A percentile compares a stretch with the other conserved stretches of the same genome.
Evolutionary conservation across 35 echinoderm and acorn worm species (phyloP).

Genomic region (Acanthaster planci): DNA sequence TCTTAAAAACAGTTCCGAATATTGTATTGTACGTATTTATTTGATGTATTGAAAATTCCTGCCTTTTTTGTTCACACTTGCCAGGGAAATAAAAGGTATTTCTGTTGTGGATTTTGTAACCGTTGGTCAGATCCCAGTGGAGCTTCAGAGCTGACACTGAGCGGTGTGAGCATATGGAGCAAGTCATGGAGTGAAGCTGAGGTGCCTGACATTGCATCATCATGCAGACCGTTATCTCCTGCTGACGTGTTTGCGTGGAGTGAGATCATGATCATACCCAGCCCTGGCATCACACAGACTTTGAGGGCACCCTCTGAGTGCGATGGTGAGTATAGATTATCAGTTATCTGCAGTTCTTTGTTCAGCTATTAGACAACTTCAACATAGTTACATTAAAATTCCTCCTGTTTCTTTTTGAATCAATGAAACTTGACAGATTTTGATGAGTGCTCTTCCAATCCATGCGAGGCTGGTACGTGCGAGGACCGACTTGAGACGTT

Average conservation of each 20-base stretch:
- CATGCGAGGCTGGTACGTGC: background rate
- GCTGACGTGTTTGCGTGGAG: conserved; percentile 16
- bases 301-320: conserved; percentile 1
- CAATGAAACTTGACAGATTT: conserved; percentile 22
- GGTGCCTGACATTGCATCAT: conserved; percentile 14
- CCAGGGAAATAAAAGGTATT: too few species aligned
- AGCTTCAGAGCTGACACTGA: background rate
- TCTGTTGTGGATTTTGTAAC: too few species aligned
- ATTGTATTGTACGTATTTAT: too few species aligned
- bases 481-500: background rate
- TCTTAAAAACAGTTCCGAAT: too few species aligned
- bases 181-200: background rate
- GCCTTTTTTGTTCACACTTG: too few species aligned
- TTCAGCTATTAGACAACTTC: too few species aligned
- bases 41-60: too few species aligned
- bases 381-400: too few species aligned
- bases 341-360: too few species aligned
- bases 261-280: background rate
- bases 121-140: too few species aligned
- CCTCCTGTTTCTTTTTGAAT: background rate
- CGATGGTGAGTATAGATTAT: background rate
- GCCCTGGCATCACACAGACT: background rate
- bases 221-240: background rate
- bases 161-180: background rate
- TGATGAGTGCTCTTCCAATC: background rate